Base-by-base conservation (phyloP, 2,113 vertebrate genomes). In the Seriola rivoliana region DNA sequence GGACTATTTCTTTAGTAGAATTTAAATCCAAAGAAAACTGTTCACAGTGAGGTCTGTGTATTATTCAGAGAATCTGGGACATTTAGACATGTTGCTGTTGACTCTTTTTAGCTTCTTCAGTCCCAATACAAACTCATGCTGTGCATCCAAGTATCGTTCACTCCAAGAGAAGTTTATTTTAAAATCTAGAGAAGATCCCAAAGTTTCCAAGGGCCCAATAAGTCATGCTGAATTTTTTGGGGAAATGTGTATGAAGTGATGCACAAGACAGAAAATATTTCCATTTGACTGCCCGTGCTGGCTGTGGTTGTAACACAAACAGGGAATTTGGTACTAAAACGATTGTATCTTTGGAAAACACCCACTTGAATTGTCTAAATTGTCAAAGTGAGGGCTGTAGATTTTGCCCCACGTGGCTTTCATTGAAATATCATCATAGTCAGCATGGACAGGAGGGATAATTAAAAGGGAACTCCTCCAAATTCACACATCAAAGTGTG, bases 11-110 rank as follows among this genome's bases (percentile, higher is more conserved):
- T 81, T 71, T 50, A 19, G 75, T 62, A 55, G 16, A 80, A 63
- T 5, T 0, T 7, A 59, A 65, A n/a, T 88, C 89, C 85, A 89
- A 89, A 75, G 64, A 85, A 89, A 90, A 89, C 80, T 4, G 48
- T 52, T 34, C 65, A 80, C 62, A 44, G 64, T 54, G 46, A 58
- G 38, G 64, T 74, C 74, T 77, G 67, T 46, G 66, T 63, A 65
- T 71, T 48, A 75, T 38, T 40, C 66, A 54, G 36, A 67, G 42
- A 16, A 75, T 75, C 55, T 57, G 25, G 64, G 32, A 69, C 44
- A 71, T 77, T 69, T 32, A 46, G 58, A 80, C 50, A 58, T 10
- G 16, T 54, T 21, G 32, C 25, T 46, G 59, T 42, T 63, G 38
- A 68, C 29, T 85, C 72, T 62, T 42, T 80, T 58, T 46, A 29